Evolutionary conservation across 2,888 invertebrate genomes (phyloP), one percentile per base, ranked within the genome.

Genomic region (Trissoscelio sp.): DNA sequence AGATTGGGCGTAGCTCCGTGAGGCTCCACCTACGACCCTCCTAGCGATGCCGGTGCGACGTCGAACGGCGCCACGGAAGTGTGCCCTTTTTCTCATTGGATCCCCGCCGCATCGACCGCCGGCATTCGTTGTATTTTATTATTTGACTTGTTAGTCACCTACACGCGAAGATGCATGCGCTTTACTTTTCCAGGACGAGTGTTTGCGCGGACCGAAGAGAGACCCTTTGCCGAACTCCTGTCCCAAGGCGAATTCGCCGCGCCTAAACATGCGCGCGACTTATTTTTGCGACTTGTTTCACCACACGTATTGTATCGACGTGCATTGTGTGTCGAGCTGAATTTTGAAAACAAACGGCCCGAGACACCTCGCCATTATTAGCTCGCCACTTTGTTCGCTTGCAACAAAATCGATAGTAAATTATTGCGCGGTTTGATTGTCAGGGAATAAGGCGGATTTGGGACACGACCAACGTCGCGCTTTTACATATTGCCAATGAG

Each of bases 11-110:
- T 89, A 87, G 81, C 90, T 89, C 42, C 81, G 72, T 57, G 81
- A 87, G 83, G 89, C 90, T 89, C 90, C 90, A 90, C 90, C 90
- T 89, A 90, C 90, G 85, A 83, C 88, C 90, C 89, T 87, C 90
- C 90, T 89, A 85, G 88, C 88, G 85, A 86, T 86, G 83, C 85
- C 82, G 79, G 84, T 69, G 80, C 69, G 80, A 84, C 89, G 89
- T 88, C 89, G 89, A 89, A 89, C 89, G 87, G 88, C 88, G 87
- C 86, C 86, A 88, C 89, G 85, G 78, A 85, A 84, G 84, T 87
- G 82, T 85, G 85, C 85, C 60, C 86, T 83, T 83, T 84, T 86
- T 86, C 88, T 84, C 85, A 90, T 90, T 90, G 90, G 90, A 85
- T 86, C 87, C 84, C 87, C 85, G 84, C 86, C 86, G 87, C 86